Conservation (phyloP, 2,113 vertebrate species). For the Dipodomys merriami region DNA sequence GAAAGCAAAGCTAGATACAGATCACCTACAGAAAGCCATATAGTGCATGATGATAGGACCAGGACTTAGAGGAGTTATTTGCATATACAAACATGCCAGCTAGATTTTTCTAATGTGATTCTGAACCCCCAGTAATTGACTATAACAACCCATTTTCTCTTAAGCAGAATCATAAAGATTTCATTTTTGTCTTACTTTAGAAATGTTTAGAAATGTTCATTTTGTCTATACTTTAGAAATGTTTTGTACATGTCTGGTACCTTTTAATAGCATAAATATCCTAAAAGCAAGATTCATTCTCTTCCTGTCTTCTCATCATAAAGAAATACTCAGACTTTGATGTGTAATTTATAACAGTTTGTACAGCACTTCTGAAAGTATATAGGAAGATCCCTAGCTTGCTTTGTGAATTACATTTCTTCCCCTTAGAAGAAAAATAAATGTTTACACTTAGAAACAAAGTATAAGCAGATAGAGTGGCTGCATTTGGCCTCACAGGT, state of each 20-base stretch:
- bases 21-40: not conserved
- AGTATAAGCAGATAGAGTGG: conserved; percentile 31
- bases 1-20: not conserved
- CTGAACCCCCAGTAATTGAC: conserved; percentile 20
- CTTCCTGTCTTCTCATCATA: conserved; percentile 60
- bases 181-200: conserved; percentile 53
- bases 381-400: conserved; percentile 33
- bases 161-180: conserved; percentile 42
- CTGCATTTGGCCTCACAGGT: not conserved
- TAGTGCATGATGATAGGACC: too few species aligned
- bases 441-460: not conserved
- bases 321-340: conserved; percentile 17
- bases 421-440: conserved; percentile 55
- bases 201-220: too few species aligned
- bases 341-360: conserved; percentile 65
- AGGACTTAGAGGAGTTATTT: too few species aligned
- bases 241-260: conserved; percentile 23
- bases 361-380: conserved; percentile 44
- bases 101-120: conserved; percentile 55
- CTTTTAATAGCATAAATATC: conserved; percentile 65
- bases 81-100: not conserved
- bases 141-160: conserved; percentile 36
- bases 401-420: conserved; percentile 54
- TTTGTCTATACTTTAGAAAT: conserved; percentile 54
- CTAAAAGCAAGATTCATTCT: conserved; percentile 47